These are phyloP conservation scores for Drosophila kuntzei DNA, from an alignment of 2,888 invertebrate genomes.

Conservation along the genomic window DNA sequence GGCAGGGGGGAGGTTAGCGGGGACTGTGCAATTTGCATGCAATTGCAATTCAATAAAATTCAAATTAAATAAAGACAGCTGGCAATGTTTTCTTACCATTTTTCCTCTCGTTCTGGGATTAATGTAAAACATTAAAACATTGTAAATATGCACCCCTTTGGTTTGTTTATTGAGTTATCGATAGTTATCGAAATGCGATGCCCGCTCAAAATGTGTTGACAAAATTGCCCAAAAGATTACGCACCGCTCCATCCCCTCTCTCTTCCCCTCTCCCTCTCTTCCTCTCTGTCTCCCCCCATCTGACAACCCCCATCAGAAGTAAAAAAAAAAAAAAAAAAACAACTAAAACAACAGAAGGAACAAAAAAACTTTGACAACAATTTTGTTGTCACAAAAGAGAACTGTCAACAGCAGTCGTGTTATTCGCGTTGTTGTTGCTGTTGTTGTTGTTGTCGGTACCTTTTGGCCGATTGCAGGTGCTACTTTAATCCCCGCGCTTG, in stretches of 20 bases:
- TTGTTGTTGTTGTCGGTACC: slow-evolving; percentile 44
- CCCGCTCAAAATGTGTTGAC: slow-evolving; percentile 70
- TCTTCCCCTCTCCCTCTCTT: background rate
- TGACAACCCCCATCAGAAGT: slow-evolving; percentile 1
- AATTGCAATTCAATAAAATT: slow-evolving; percentile 78
- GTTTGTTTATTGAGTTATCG: slow-evolving; percentile 45
- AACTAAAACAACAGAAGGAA: slow-evolving; percentile 14
- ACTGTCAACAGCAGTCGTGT: slow-evolving; percentile 67
- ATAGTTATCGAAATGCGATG: slow-evolving; percentile 63
- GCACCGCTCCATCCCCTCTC: background rate
- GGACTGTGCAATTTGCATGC: slow-evolving; percentile 65
- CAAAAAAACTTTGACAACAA: slow-evolving; percentile 59
- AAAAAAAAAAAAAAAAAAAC: slow-evolving; percentile 7
- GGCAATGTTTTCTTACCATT: background rate
- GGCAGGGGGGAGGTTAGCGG: background rate
- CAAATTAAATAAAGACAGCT: slow-evolving; percentile 62
- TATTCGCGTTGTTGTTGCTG: slow-evolving; percentile 23
- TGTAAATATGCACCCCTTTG: slow-evolving; percentile 56
- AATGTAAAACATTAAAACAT: slow-evolving; percentile 42
- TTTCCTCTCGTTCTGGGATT: background rate
- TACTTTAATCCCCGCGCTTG: slow-evolving; percentile 76
- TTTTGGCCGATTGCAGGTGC: slow-evolving; percentile 65
- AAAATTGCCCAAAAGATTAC: slow-evolving; percentile 68
- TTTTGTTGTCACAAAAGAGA: slow-evolving; percentile 76
- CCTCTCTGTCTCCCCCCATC: background rate